phyloP scores from a whole-genome alignment of 2,888 invertebrate species.

The Aphodius granarius region DNA sequence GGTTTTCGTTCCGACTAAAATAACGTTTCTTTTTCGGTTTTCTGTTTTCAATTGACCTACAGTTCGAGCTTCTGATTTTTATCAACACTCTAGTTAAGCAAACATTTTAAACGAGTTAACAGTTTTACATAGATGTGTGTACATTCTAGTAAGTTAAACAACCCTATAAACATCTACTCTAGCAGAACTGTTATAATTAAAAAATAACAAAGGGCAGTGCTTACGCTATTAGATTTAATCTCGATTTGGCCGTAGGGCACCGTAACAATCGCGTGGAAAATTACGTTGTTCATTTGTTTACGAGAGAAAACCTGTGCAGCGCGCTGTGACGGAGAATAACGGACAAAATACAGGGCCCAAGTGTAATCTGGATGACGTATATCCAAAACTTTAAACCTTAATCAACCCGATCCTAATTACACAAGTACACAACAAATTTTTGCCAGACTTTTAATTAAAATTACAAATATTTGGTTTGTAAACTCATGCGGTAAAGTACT shows the following conservation, averaged over 20 bases:
- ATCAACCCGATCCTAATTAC: neutral
- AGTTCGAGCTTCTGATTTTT: no score
- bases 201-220: neutral
- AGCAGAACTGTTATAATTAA: neutral
- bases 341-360: neutral
- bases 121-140: no score
- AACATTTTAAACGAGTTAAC: no score
- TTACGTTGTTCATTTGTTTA: neutral
- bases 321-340: neutral
- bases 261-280: neutral
- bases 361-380: neutral
- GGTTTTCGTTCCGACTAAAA: no score
- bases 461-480: neutral
- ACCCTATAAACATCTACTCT: neutral
- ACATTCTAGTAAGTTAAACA: neutral
- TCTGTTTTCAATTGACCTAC: no score
- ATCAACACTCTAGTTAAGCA: no score
- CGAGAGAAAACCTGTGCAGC: neutral
- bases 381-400: neutral
- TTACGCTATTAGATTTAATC: neutral
- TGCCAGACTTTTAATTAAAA: neutral
- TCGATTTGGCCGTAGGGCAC: neutral
- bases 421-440: neutral
- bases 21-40: no score
- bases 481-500: no score